These are phyloP conservation scores for Corella eumyota DNA, from an alignment of 23 tunicate species.

Conservation along the genomic window DNA sequence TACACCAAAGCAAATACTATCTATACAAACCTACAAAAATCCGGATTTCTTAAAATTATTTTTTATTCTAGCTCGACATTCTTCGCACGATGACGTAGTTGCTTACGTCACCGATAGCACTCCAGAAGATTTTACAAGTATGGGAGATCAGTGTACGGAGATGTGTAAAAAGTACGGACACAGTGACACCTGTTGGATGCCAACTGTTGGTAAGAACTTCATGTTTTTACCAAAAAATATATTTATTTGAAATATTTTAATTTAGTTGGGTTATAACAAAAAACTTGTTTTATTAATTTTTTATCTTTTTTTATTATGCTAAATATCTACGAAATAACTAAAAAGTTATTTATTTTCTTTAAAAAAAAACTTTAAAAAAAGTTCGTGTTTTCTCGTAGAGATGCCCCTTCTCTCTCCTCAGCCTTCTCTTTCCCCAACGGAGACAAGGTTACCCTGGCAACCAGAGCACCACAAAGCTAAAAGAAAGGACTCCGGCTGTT, in stretches of 20 bases:
- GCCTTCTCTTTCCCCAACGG: neutral
- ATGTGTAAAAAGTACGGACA: slow-evolving; percentile 44
- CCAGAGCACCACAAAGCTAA: neutral
- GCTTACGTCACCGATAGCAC: neutral
- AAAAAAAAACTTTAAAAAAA: too few relatives aligned
- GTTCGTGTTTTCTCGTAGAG: too few relatives aligned
- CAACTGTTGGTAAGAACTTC: slow-evolving; percentile 12
- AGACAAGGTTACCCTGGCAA: slow-evolving; percentile 22
- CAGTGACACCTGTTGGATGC: slow-evolving; percentile 72
- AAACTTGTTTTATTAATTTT: too few relatives aligned
- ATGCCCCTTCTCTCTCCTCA: too few relatives aligned
- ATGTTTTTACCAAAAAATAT: neutral
- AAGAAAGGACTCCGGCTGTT: slow-evolving; percentile 51
- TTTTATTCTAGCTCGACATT: neutral
- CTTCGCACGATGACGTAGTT: neutral
- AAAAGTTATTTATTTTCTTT: too few relatives aligned
- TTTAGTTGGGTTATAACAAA: too few relatives aligned
- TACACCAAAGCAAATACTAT: too few relatives aligned
- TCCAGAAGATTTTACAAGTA: neutral
- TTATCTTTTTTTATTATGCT: too few relatives aligned
- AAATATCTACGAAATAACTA: too few relatives aligned
- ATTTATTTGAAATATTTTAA: too few relatives aligned
- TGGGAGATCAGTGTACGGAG: slow-evolving; percentile 45
- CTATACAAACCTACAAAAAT: neutral
- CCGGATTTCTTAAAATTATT: neutral